Evolutionary conservation across 1,140 invertebrate species (phyloP).

Genomic region (Drosophila sturtevanti): DNA sequence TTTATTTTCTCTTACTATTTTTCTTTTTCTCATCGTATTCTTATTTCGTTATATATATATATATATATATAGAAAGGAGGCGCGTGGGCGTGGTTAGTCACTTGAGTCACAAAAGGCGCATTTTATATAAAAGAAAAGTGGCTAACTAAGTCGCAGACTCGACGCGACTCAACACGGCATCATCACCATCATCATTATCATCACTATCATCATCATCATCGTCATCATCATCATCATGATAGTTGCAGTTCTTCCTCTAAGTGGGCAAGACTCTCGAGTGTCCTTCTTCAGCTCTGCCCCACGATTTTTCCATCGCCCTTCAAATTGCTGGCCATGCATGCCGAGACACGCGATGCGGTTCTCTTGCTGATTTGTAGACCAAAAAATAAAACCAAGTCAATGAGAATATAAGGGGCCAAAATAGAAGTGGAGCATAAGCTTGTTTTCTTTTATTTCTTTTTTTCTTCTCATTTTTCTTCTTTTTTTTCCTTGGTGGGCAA

Average conservation of each 20-base stretch:
- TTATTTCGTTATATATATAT: neutral
- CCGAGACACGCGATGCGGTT: constrained; percentile 36
- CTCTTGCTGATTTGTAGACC: constrained; percentile 42
- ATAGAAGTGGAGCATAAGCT: neutral
- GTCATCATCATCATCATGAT: constrained; percentile 23
- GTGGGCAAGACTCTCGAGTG: constrained; percentile 40
- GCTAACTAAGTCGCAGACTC: constrained; percentile 67
- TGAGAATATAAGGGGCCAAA: constrained; percentile 6
- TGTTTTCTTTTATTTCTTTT: neutral
- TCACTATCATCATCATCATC: neutral
- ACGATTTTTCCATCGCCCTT: neutral
- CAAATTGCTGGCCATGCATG: constrained; percentile 7
- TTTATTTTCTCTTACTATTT: constrained; percentile 48
- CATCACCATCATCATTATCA: neutral
- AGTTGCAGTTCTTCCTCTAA: constrained; percentile 36
- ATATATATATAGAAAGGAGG: neutral
- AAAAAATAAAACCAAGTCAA: constrained; percentile 16
- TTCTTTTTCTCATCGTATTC: constrained; percentile 28
- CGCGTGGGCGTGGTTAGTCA: constrained; percentile 17
- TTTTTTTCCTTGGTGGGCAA: neutral
- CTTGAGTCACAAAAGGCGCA: constrained; percentile 73
- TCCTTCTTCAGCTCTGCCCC: neutral
- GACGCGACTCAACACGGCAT: constrained; percentile 27
- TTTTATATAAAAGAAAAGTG: constrained; percentile 74
- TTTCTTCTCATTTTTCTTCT: no score